phyloP scores from a whole-genome alignment of 2,113 vertebrate genomes.

The Lagopus leucura region DNA sequence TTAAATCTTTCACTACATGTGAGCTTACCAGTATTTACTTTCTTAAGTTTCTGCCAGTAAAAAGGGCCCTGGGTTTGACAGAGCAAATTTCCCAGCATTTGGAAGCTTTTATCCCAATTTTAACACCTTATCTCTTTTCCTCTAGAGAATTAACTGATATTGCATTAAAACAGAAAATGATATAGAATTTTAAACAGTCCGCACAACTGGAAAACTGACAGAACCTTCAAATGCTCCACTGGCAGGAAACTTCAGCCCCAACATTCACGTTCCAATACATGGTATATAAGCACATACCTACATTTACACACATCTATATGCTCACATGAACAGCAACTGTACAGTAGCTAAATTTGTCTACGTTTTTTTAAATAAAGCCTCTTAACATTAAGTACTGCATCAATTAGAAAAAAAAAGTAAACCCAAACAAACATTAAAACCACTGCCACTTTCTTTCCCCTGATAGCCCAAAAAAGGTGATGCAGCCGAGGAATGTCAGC shows the following conservation, averaged over 20 bases:
- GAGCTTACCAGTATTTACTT: slow-evolving; percentile 70
- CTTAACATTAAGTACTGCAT: slow-evolving; percentile 23
- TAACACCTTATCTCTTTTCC: slow-evolving; percentile 75
- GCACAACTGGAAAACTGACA: slow-evolving; percentile 19
- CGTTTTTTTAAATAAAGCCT: slow-evolving; percentile 44
- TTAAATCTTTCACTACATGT: slow-evolving; percentile 52
- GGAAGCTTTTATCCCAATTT: slow-evolving; percentile 77
- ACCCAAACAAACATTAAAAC: neutral
- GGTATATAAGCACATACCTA: neutral
- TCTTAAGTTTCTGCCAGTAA: slow-evolving; percentile 54
- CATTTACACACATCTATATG: neutral
- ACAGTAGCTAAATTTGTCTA: slow-evolving; percentile 4
- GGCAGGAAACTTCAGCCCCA: neutral
- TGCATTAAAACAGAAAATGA: slow-evolving; percentile 57
- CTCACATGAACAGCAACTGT: neutral
- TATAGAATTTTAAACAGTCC: slow-evolving; percentile 60
- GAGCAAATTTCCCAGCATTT: slow-evolving; percentile 75
- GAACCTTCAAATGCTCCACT: slow-evolving; percentile 8
- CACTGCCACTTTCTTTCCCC: neutral
- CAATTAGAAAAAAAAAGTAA: neutral
- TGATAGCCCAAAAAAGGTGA: neutral
- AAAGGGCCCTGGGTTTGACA: slow-evolving; percentile 62
- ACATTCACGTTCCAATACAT: neutral
- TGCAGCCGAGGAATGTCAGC: neutral
- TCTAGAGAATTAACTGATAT: slow-evolving; percentile 75